Base-by-base conservation (phyloP, 2,888 invertebrate species). In the Metacarcinus magister region DNA sequence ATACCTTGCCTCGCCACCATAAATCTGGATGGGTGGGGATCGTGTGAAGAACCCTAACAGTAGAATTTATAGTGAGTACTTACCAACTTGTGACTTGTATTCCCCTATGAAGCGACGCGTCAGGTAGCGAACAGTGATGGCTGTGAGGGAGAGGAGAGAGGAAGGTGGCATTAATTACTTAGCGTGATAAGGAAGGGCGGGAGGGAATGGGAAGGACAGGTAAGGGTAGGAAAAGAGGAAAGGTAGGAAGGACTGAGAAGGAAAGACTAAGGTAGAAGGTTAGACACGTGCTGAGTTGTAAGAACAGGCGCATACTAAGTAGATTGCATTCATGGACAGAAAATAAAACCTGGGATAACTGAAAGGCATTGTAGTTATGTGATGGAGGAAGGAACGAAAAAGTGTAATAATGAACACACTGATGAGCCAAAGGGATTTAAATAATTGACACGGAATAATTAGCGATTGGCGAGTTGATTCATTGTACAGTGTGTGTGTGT, bases 71-170 rank as follows among this genome's bases (percentile, higher is more conserved):
- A n/a, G 44, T 7, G 10, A 44, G n/a, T 89, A 96, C 96, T 95
- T 87, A 97, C 97, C 97, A 54, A 96, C 90, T 87, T 97, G 96
- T 7, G 97, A 97, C 28, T 94, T 92, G 98, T 99, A 99, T 98
- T 99, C 99, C 93, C 99, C 99, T 97, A 99, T 99, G 98, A 99
- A 99, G 95, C 99, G 98, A 97, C 98, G 98, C 23, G 99, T 99
- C 96, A 99, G 98, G 97, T 99, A 99, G 96, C 99, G 98, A 96
- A 99, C 99, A 32, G 99, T 98, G 97, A 99, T 98, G 13, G 98
- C 98, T 97, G 97, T 39, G 90, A 2, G 82, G 32, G 82, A n/a
- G 28, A 82, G 82, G 32, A 28, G 32, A 10, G 10, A 67, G 67
- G 67, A 5, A 82, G 82, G 67, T 67, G 67, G 32, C 82, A 82